phyloP scores from a whole-genome alignment of 1,140 invertebrate species.

The Harlomillsia oculata region DNA sequence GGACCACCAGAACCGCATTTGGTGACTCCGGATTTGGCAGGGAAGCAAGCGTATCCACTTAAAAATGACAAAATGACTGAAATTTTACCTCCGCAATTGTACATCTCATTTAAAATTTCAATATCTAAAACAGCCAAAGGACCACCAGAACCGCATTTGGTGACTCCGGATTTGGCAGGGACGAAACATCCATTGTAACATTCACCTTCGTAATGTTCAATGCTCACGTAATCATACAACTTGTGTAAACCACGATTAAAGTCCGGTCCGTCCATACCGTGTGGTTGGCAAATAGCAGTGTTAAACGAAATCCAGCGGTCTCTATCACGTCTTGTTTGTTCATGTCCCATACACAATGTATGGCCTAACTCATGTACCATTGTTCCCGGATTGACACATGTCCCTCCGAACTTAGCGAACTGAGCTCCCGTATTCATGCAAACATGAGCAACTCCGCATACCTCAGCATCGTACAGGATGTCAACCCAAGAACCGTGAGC shows the following conservation, averaged over 20 bases:
- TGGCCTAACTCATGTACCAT: constrained; percentile 32
- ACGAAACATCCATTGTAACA: constrained; percentile 33
- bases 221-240: constrained; percentile 30
- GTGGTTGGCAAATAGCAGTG: constrained; percentile 29
- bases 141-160: constrained; percentile 34
- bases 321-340: constrained; percentile 29
- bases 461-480: constrained; percentile 22
- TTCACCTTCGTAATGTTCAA: constrained; percentile 35
- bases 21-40: constrained; percentile 20
- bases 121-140: constrained; percentile 28
- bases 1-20: constrained; percentile 33
- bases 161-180: constrained; percentile 23
- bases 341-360: constrained; percentile 33
- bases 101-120: constrained; percentile 32
- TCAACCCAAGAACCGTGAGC: constrained; percentile 26
- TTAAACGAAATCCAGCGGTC: constrained; percentile 30
- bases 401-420: constrained; percentile 32
- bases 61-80: too few relatives aligned
- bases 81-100: constrained; percentile 20
- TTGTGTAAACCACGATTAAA: constrained; percentile 25
- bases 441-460: constrained; percentile 29
- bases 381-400: constrained; percentile 27
- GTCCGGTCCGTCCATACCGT: constrained; percentile 25
- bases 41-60: neutral
- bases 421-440: constrained; percentile 30